A percentile compares a stretch with the other conserved stretches of the same genome.
Conservation (phyloP, 2,888 invertebrate species). For the Pandemis cinnamomeana region DNA sequence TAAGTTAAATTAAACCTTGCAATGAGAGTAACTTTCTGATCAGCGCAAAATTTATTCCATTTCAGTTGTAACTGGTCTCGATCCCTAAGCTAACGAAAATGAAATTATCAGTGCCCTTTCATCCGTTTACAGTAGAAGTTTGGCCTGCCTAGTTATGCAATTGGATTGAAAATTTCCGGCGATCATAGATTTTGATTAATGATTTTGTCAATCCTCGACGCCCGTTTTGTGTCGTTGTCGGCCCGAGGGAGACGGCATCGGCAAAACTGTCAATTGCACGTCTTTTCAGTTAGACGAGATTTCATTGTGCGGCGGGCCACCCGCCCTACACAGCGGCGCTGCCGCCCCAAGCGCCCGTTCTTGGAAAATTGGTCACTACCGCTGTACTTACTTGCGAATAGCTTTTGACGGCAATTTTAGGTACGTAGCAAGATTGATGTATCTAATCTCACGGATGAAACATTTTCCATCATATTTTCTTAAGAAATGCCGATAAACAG, state of each 20-base stretch:
- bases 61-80: slow-evolving; percentile 20
- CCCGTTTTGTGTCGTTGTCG: slow-evolving; percentile 40
- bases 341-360: slow-evolving; percentile 41
- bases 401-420: slow-evolving; percentile 53
- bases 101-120: slow-evolving; percentile 30
- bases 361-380: slow-evolving; percentile 50
- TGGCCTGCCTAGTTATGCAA: slow-evolving; percentile 40
- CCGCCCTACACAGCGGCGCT: slow-evolving; percentile 37
- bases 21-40: not conserved
- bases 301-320: slow-evolving; percentile 51
- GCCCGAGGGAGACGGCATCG: slow-evolving; percentile 43
- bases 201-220: slow-evolving; percentile 38
- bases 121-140: slow-evolving; percentile 37
- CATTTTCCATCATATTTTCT: slow-evolving; percentile 2
- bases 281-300: slow-evolving; percentile 53
- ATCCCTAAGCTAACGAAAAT: slow-evolving; percentile 25
- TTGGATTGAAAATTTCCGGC: slow-evolving; percentile 38
- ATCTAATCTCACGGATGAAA: slow-evolving; percentile 42
- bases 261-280: slow-evolving; percentile 49
- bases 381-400: slow-evolving; percentile 42
- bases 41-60: not conserved
- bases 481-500: slow-evolving; percentile 6
- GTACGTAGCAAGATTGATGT: slow-evolving; percentile 50
- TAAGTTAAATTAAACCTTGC: too few relatives aligned
- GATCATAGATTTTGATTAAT: slow-evolving; percentile 40